phyloP scores from a whole-genome alignment of 2,797 vertebrate species.

The Coregonus sp. region DNA sequence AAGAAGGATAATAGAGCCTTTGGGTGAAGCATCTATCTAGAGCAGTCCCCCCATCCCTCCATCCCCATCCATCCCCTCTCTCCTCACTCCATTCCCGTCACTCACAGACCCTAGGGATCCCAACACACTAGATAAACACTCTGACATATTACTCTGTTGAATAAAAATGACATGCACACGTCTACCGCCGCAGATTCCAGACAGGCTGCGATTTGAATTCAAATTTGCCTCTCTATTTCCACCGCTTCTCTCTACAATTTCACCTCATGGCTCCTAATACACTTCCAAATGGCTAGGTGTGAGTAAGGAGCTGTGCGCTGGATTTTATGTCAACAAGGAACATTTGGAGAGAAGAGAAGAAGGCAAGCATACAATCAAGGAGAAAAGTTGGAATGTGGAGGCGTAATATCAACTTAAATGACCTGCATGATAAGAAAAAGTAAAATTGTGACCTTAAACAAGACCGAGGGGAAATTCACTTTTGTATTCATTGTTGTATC shows the following conservation, averaged over 20 bases:
- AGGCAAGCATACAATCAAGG: not conserved
- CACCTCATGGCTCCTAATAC: not conserved
- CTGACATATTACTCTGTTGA: conserved; percentile 29
- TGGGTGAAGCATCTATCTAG: not conserved
- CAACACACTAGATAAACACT: conserved; percentile 16
- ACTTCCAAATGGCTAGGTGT: not conserved
- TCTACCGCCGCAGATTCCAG: not conserved
- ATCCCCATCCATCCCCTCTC: not conserved
- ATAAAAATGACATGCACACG: conserved; percentile 9
- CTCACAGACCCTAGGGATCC: conserved; percentile 13
- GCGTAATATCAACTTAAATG: not conserved
- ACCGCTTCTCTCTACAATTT: not conserved
- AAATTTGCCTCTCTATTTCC: conserved; percentile 14
- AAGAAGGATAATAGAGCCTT: conserved; percentile 18
- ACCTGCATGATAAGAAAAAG: not conserved
- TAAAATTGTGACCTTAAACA: not conserved
- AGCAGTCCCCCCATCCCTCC: not conserved
- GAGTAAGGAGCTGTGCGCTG: not conserved
- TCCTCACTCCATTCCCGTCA: not conserved
- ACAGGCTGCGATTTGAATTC: conserved; percentile 8
- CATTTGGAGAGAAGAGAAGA: not conserved
- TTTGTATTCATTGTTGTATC: not conserved
- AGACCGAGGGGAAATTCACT: not conserved
- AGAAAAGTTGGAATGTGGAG: not conserved
- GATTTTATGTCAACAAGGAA: conserved; percentile 1